A percentile compares a stretch with the other conserved stretches of the same genome.
Conservation (phyloP, 2,113 vertebrate genomes). For the Phylloscopus trochiloides region DNA sequence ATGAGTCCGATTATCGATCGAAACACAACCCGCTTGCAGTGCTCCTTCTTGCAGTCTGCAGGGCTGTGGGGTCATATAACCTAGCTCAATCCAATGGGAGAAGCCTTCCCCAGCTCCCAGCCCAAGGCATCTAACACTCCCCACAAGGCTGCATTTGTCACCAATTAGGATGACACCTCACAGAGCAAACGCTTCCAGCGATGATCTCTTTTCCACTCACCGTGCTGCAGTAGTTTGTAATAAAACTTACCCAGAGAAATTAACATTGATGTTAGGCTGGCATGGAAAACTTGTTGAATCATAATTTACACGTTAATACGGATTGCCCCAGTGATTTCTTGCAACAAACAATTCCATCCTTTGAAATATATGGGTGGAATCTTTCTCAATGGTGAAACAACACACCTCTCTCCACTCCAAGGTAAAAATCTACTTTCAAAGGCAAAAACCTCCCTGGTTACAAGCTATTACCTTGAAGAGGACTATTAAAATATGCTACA, state of each 20-base stretch:
- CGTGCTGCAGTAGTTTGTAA: not conserved
- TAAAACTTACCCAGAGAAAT: not conserved
- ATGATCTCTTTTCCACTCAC: not conserved
- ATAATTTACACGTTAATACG: not conserved
- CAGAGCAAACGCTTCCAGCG: not conserved
- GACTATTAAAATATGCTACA: not conserved
- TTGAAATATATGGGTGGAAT: not conserved
- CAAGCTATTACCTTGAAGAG: not conserved
- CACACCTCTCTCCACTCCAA: not conserved
- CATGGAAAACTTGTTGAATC: not conserved
- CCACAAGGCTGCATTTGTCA: accelerated
- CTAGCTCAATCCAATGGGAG: not conserved
- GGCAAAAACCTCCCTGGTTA: not conserved
- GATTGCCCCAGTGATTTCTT: accelerated
- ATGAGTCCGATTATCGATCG: not conserved
- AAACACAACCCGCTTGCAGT: not conserved
- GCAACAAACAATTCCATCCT: not conserved
- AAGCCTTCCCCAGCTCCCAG: not conserved
- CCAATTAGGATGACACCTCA: not conserved
- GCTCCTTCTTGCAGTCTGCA: not conserved
- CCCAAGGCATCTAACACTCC: accelerated
- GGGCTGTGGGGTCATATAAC: accelerated
- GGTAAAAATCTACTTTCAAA: not conserved
- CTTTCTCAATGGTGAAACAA: not conserved
- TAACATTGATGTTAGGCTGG: not conserved